Conservation (phyloP, 2,888 invertebrate genomes). For the Limnephilus marmoratus region DNA sequence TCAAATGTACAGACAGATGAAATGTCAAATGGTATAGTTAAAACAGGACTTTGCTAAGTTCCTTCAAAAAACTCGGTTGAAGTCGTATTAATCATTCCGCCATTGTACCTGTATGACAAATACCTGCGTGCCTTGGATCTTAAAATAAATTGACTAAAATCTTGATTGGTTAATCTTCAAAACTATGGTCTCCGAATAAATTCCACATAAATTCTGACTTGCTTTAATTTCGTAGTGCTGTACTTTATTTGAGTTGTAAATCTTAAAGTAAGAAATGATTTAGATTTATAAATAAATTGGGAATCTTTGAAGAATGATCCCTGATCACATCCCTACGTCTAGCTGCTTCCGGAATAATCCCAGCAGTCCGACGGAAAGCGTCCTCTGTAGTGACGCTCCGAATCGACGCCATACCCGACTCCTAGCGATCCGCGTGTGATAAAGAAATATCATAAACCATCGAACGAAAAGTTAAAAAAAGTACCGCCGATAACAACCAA, state of each 20-base stretch:
- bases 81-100: no score
- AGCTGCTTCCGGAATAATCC: conserved; percentile 56
- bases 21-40: no score
- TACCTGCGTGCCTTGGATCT: no score
- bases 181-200: no score
- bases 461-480: not conserved
- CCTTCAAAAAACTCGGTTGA: no score
- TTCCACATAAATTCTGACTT: no score
- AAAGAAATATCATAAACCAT: conserved; percentile 12
- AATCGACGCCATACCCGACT: conserved; percentile 22
- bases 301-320: not conserved
- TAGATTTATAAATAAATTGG: not conserved
- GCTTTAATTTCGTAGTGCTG: not conserved
- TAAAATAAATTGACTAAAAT: no score
- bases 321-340: conserved; percentile 34
- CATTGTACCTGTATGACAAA: no score
- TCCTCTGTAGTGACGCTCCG: conserved; percentile 46
- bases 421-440: conserved; percentile 37
- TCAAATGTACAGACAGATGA: no score
- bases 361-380: conserved; percentile 44
- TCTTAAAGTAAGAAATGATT: no score
- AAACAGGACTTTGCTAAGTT: no score
- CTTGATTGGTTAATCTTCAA: no score
- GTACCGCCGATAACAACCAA: not conserved
- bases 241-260: not conserved